Conservation (phyloP, 2,113 vertebrate genomes). For the Corvus hawaiiensis region DNA sequence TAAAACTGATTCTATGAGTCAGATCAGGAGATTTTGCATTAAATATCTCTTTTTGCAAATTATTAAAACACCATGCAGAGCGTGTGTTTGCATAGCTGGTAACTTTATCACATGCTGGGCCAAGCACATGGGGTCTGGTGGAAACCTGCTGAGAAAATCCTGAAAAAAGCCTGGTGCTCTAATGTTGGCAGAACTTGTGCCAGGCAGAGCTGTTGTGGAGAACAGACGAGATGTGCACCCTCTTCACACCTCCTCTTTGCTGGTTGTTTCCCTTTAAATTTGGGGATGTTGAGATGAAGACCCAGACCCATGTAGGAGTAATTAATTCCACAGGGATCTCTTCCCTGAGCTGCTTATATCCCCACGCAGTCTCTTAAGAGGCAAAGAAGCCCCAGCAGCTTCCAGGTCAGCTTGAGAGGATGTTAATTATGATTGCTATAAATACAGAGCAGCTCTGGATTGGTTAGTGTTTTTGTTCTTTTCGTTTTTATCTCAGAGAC, state of each 20-base stretch:
- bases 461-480: not conserved
- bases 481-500: not conserved
- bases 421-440: not conserved
- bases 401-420: not conserved
- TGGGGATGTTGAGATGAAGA: not conserved
- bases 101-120: not conserved
- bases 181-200: not conserved
- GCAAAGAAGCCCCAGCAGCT: not conserved
- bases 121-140: not conserved
- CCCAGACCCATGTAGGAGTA: not conserved
- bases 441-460: not conserved
- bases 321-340: not conserved
- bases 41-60: not conserved
- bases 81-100: not conserved
- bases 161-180: not conserved
- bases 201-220: not conserved
- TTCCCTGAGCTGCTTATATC: not conserved
- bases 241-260: not conserved
- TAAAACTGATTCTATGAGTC: not conserved
- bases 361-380: not conserved
- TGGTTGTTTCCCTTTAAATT: not conserved
- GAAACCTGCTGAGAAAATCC: conserved; percentile 10
- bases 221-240: not conserved
- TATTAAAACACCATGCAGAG: not conserved
- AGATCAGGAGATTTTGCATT: not conserved